Conservation (phyloP, 2,113 vertebrate genomes). For the Sapayoa aenigma region DNA sequence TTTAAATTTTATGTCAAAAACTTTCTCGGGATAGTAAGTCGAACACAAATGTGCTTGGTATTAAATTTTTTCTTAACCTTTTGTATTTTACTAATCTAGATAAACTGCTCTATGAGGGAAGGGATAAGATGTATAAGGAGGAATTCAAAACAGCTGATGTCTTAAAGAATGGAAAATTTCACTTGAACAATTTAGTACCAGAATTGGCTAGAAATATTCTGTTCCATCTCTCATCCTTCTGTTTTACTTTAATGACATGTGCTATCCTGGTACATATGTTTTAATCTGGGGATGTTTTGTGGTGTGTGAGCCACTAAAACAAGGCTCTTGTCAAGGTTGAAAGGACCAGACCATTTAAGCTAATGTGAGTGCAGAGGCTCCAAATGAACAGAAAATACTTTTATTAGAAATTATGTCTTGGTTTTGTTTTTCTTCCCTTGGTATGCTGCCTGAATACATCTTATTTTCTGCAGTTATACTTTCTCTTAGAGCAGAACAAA, state of each 20-base stretch:
- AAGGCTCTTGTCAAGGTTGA: background rate
- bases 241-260: background rate
- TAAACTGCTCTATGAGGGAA: background rate
- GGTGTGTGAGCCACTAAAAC: background rate
- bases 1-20: background rate
- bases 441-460: background rate
- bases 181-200: background rate
- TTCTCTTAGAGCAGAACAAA: too few species aligned
- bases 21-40: background rate
- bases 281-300: background rate
- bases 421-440: background rate
- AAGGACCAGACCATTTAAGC: accelerated
- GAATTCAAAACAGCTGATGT: background rate
- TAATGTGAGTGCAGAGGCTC: background rate
- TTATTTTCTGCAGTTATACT: background rate
- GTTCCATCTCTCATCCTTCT: background rate
- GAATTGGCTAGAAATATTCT: background rate
- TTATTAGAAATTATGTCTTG: background rate
- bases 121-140: background rate
- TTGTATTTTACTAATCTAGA: background rate
- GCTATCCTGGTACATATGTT: background rate
- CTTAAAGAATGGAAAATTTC: background rate
- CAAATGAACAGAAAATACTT: background rate
- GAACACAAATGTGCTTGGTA: background rate
- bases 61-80: background rate